Evolutionary conservation across 2,888 invertebrate species (phyloP).

Genomic region (Argynnis bischoffii): DNA sequence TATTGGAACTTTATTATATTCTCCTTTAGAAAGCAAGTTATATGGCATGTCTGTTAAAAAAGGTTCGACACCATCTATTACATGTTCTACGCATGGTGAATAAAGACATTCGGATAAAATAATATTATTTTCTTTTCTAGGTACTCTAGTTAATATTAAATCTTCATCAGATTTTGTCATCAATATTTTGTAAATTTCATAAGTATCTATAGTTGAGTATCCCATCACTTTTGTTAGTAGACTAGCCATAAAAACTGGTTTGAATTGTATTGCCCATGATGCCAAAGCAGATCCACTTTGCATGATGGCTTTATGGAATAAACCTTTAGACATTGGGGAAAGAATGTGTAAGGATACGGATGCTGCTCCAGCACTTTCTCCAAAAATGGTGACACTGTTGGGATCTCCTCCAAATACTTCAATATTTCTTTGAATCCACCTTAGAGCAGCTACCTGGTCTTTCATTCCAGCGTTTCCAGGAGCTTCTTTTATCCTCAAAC

Average conservation of each 20-base stretch:
- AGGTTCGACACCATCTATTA: slow-evolving; percentile 62
- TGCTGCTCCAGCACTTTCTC: slow-evolving; percentile 68
- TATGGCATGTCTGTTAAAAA: slow-evolving; percentile 62
- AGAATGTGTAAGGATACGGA: slow-evolving; percentile 65
- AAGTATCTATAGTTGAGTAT: slow-evolving; percentile 54
- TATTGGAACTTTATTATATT: slow-evolving; percentile 64
- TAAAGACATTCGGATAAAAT: slow-evolving; percentile 59
- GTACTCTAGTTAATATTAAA: slow-evolving; percentile 59
- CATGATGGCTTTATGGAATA: slow-evolving; percentile 67
- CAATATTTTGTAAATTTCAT: slow-evolving; percentile 59
- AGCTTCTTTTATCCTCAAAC: slow-evolving; percentile 63
- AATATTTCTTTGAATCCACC: slow-evolving; percentile 64
- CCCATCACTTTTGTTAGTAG: slow-evolving; percentile 61
- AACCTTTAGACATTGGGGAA: slow-evolving; percentile 66
- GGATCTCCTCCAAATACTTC: slow-evolving; percentile 63
- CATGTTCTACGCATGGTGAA: slow-evolving; percentile 60
- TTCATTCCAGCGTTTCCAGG: slow-evolving; percentile 70
- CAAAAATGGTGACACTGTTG: slow-evolving; percentile 64
- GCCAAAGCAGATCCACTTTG: slow-evolving; percentile 67
- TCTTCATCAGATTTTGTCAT: slow-evolving; percentile 58
- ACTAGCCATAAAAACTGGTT: slow-evolving; percentile 60
- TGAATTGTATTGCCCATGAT: slow-evolving; percentile 63
- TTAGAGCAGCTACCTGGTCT: slow-evolving; percentile 66
- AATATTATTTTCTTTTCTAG: slow-evolving; percentile 54
- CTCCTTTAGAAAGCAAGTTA: slow-evolving; percentile 53